A percentile compares a stretch with the other conserved stretches of the same genome.
These are phyloP conservation scores for Anguilla marmorata DNA, from an alignment of 2,797 vertebrate species.

Conservation along the genomic window DNA sequence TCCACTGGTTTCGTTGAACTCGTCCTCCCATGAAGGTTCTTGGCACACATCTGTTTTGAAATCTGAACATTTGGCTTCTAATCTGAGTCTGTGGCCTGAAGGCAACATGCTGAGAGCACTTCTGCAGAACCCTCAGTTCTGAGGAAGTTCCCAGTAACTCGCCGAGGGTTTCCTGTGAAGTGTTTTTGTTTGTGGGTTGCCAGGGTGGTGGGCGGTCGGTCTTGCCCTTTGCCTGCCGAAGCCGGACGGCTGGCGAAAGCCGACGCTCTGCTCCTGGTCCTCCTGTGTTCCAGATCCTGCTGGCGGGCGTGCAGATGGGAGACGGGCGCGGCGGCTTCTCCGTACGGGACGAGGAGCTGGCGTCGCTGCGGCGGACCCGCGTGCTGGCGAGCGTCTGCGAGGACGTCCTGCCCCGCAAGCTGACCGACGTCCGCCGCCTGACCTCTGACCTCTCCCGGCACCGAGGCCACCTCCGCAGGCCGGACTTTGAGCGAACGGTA, in stretches of 20 bases:
- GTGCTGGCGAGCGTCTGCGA: slow-evolving; percentile 75
- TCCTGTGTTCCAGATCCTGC: slow-evolving; percentile 74
- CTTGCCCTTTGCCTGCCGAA: no score
- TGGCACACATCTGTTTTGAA: background rate
- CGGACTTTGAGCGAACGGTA: slow-evolving; percentile 82
- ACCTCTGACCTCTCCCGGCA: slow-evolving; percentile 65
- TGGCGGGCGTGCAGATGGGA: slow-evolving; percentile 74
- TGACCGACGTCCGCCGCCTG: slow-evolving; percentile 77
- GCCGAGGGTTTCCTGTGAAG: background rate
- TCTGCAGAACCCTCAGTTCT: background rate
- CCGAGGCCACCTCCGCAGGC: slow-evolving; percentile 68
- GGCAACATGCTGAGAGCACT: background rate
- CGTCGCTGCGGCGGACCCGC: slow-evolving; percentile 76
- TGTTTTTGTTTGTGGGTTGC: background rate
- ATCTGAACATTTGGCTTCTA: background rate
- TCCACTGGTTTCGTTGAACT: background rate
- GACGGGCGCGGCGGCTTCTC: slow-evolving; percentile 64
- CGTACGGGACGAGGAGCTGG: slow-evolving; percentile 81
- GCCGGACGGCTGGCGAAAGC: background rate
- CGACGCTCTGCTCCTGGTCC: background rate
- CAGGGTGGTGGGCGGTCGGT: no score
- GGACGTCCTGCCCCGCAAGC: slow-evolving; percentile 76
- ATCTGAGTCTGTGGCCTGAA: background rate
- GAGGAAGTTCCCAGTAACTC: background rate
- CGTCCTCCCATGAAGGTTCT: background rate